Base-by-base conservation (phyloP, 2,113 vertebrate genomes). In the Ameiurus melas region DNA sequence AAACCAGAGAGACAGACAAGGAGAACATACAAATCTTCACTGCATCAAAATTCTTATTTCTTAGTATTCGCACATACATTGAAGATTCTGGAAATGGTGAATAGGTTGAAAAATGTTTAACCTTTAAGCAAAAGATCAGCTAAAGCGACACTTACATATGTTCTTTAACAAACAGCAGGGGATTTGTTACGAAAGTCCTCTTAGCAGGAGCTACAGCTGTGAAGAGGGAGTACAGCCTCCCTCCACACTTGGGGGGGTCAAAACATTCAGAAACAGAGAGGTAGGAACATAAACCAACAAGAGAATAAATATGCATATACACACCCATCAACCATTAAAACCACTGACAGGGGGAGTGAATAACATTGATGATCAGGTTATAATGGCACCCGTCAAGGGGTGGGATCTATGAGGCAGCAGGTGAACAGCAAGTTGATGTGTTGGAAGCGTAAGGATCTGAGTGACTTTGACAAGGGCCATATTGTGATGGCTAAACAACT, bases 161-260 rank as follows among this genome's bases (percentile, higher is more conserved):
- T 85, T 87, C 71, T 88, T 89, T 88, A 90, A 92, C 92, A 91
- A 91, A 92, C 93, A 94, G 92, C 92, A 91, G 93, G 91, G 84
- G 83, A 89, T 89, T 81, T 86, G 86, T 95, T 94, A 94, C 92
- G 90, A 39, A 94, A 94, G 90, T 92, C 27, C 47, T 75, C 86
- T 25, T 84, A 86, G 89, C 68, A 79, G 68, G n/a, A 30, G 39
- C 51, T 39, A 85, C 51, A 25, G 84, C 84, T 60, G 84, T 19
- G 39, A 4, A 62, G 58, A n/a, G 25, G 39, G 14, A 73, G 53
- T 27, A 16, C 0, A 33, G 57, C 33, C 64, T 33, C 47, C 5
- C 83, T 30, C 58, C 27, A 53, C 75, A 70, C 73, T 22, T 58
- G 25, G 60, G 25, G 51, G 36, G 36, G 36, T 47, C 33, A 62